Conservation (phyloP, 1,140 invertebrate species). For the Pissodes strobi region DNA sequence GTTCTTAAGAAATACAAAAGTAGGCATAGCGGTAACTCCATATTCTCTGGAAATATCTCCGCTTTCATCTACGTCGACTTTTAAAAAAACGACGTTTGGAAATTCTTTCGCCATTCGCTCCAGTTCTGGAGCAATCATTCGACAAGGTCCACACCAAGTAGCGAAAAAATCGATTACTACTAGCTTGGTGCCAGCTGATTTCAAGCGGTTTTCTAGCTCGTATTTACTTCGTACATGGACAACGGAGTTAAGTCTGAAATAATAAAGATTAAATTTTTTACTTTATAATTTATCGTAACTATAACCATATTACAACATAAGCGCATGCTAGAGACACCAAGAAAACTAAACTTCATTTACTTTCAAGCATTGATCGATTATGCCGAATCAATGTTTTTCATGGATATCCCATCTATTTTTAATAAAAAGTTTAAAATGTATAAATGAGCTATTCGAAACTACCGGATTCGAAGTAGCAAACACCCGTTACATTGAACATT, state of each 20-base stretch:
- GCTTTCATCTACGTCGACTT: slow-evolving; percentile 38
- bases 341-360: too few relatives aligned
- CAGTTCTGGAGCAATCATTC: slow-evolving; percentile 81
- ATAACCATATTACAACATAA: too few relatives aligned
- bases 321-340: too few relatives aligned
- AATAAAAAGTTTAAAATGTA: too few relatives aligned
- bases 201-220: slow-evolving; percentile 72
- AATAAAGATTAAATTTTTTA: slow-evolving; percentile 1
- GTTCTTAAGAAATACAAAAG: slow-evolving; percentile 34
- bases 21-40: slow-evolving; percentile 30
- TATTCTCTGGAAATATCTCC: slow-evolving; percentile 30
- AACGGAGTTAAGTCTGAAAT: slow-evolving; percentile 21
- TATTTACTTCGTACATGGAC: slow-evolving; percentile 31
- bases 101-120: slow-evolving; percentile 64
- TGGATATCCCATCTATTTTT: too few relatives aligned
- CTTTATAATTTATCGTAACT: too few relatives aligned
- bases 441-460: too few relatives aligned
- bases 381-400: too few relatives aligned
- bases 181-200: slow-evolving; percentile 75
- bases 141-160: slow-evolving; percentile 90
- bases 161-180: slow-evolving; percentile 85
- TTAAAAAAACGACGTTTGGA: slow-evolving; percentile 52
- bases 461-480: too few relatives aligned
- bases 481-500: too few relatives aligned
- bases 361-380: too few relatives aligned